Conservation (phyloP, 2,797 vertebrate species). For the Simalia tracyae region DNA sequence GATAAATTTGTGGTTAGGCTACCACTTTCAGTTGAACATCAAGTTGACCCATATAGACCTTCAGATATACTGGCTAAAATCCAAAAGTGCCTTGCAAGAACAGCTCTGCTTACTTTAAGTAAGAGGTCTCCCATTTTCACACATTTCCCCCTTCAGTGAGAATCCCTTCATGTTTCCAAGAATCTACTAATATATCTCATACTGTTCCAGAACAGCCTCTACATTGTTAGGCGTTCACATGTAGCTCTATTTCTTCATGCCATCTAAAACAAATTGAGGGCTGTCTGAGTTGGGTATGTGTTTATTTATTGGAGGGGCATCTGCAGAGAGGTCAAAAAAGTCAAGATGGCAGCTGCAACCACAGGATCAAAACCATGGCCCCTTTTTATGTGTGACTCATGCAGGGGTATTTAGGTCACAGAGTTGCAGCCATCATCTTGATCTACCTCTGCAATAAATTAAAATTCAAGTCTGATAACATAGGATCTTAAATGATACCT, state of each 20-base stretch:
- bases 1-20: not conserved
- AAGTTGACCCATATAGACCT: not conserved
- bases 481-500: not conserved
- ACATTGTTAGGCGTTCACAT: not conserved
- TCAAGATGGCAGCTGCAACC: not conserved
- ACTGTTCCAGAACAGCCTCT: not conserved
- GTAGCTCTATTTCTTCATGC: not conserved
- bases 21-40: not conserved
- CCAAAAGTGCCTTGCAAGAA: not conserved
- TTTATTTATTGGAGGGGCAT: not conserved
- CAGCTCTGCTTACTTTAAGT: not conserved
- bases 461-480: not conserved
- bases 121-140: not conserved
- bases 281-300: not conserved
- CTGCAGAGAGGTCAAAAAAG: not conserved
- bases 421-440: not conserved
- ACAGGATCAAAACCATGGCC: not conserved
- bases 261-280: not conserved
- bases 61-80: not conserved
- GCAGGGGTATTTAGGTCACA: not conserved
- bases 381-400: not conserved
- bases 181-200: not conserved
- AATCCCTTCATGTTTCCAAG: not conserved
- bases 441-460: not conserved
- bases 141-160: not conserved